Conservation (phyloP, 2,888 invertebrate genomes). For the Morpho achilles region DNA sequence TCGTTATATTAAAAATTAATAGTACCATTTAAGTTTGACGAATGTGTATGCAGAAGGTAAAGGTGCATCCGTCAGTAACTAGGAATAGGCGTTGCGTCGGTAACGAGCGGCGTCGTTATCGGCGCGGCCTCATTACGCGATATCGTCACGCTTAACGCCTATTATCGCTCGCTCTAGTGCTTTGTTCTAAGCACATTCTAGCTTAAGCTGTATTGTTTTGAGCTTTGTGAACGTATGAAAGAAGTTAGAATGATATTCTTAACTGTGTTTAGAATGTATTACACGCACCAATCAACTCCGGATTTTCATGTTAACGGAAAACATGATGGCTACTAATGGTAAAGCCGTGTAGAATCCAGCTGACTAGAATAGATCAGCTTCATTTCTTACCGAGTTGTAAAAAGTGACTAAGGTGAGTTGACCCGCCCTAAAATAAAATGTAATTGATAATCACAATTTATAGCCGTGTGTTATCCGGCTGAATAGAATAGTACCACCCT, state of each 20-base stretch:
- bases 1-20: not conserved
- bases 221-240: slow-evolving; percentile 6
- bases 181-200: slow-evolving; percentile 26
- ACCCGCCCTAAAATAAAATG: no score
- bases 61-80: slow-evolving; percentile 21
- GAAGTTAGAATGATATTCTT: slow-evolving; percentile 5
- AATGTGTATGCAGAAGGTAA: not conserved
- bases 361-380: no score
- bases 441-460: no score
- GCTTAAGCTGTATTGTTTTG: slow-evolving; percentile 11
- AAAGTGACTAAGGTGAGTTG: no score
- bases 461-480: no score
- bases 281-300: no score
- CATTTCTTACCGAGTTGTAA: no score
- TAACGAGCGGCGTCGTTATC: slow-evolving; percentile 49
- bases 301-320: no score
- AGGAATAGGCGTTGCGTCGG: slow-evolving; percentile 29
- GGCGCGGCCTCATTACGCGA: slow-evolving; percentile 52
- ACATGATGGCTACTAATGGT: no score
- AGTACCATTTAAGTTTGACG: not conserved
- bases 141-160: slow-evolving; percentile 31
- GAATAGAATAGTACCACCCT: no score
- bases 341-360: no score
- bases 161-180: slow-evolving; percentile 28
- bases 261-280: slow-evolving; percentile 15